Percentiles rank a stretch among this genome's conserved stretches.
These are phyloP conservation scores for Hedya salicella DNA, from an alignment of 2,888 invertebrate genomes.

Conservation along the genomic window DNA sequence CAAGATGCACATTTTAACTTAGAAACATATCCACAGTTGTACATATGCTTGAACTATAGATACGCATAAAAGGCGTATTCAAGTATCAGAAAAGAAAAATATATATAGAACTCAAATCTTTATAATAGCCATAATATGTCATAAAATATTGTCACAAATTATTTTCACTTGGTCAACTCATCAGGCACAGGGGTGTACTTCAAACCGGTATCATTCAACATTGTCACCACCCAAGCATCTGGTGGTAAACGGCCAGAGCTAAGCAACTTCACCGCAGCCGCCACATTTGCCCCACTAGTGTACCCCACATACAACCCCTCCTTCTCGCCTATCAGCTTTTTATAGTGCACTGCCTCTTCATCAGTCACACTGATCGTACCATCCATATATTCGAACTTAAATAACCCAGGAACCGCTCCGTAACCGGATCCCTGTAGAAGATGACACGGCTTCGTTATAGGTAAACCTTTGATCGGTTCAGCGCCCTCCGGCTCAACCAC, in stretches of 20 bases:
- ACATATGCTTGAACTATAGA: too few relatives aligned
- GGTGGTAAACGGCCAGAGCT: conserved; percentile 69
- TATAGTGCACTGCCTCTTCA: conserved; percentile 70
- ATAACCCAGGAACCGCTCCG: conserved; percentile 72
- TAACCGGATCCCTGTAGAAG: conserved; percentile 79
- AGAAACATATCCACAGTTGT: too few relatives aligned
- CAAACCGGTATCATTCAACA: conserved; percentile 72
- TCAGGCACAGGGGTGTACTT: conserved; percentile 75
- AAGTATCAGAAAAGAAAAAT: too few relatives aligned
- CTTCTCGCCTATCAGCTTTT: conserved; percentile 69
- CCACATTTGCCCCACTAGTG: conserved; percentile 40
- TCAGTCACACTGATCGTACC: conserved; percentile 72
- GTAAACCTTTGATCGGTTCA: conserved; percentile 72
- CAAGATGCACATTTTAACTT: too few relatives aligned
- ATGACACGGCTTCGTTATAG: conserved; percentile 75
- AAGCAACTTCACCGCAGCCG: conserved; percentile 55
- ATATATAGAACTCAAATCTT: too few relatives aligned
- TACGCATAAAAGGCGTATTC: too few relatives aligned
- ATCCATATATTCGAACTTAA: conserved; percentile 72
- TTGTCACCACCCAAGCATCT: conserved; percentile 76
- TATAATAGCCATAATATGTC: too few relatives aligned
- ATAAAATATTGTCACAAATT: too few relatives aligned
- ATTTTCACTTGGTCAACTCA: conserved; percentile 47
- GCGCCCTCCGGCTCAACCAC: conserved; percentile 77
- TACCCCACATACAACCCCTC: conserved; percentile 70